Base-by-base conservation (phyloP, 2,888 invertebrate genomes). In the Opisthograptis luteolata region DNA sequence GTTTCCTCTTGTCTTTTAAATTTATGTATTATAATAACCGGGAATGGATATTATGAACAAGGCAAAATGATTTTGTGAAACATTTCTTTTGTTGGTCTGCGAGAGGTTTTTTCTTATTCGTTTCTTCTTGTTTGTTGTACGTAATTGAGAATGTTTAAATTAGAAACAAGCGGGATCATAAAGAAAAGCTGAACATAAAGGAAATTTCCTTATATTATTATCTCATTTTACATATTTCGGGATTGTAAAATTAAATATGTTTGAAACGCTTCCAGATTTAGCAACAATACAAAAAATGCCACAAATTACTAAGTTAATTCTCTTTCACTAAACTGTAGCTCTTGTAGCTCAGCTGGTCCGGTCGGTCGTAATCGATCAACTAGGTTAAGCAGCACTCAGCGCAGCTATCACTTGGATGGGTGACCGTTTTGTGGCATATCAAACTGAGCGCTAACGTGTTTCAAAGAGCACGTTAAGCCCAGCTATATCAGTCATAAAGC, bases 1-100 rank as follows among this genome's bases (percentile, higher is more conserved):
- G 78, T 69, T 79, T 77, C 70, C 79, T 73, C 75, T 79, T 73
- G 76, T 73, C 78, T 76, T 79, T 81, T 79, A 74, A 79, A 81
- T 81, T 82, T 77, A 77, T 70, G 66, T 69, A 70, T 83, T 77
- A 78, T 78, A 76, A 84, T 75, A 74, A 75, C 68, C 70, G 72
- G 64, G 73, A 66, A 64, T 72, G 70, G 70, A 77, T 78, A 76
- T 83, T 79, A 76, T 68, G 73, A 75, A 64, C 64, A 69, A 73
- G 72, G 70, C 75, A 70, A 76, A 72, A 71, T 71, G 74, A 76
- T 79, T 73, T 51, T 68, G n/a, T 52, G 62, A 62, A 69, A 67
- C 63, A 64, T 67, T 71, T 58, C 57, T 60, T 53, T 66, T 71
- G 70, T 64, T 66, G 36, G 31, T 41, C 25, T 48, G 30, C 22